A percentile compares a stretch with the other conserved stretches of the same genome.
Evolutionary conservation across 2,797 vertebrate species (phyloP).

Genomic region (Coilia nasus): DNA sequence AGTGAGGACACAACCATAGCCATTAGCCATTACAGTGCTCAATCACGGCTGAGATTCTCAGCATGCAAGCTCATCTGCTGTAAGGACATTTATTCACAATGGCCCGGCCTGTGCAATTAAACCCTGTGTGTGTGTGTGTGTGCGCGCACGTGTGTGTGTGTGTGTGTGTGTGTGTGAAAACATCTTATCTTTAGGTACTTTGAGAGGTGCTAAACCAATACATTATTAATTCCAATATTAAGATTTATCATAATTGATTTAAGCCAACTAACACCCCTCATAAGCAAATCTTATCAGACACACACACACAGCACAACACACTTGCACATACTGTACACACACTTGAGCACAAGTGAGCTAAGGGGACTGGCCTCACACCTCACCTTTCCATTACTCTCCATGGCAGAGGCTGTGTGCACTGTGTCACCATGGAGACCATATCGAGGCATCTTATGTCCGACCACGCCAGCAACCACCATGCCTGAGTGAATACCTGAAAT

Average conservation of each 20-base stretch:
- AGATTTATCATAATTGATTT: too few species aligned
- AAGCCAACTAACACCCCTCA: too few species aligned
- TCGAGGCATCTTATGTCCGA: conserved; percentile 79
- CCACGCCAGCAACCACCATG: conserved; percentile 78
- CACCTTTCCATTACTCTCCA: conserved; percentile 80
- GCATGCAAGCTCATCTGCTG: too few species aligned
- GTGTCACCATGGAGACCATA: conserved; percentile 79
- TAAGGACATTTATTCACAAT: too few species aligned
- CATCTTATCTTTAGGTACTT: too few species aligned
- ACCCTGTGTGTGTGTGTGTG: background rate
- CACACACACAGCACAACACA: background rate
- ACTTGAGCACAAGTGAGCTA: background rate
- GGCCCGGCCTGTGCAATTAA: too few species aligned
- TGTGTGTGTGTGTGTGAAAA: background rate
- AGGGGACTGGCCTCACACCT: background rate
- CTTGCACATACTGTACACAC: background rate
- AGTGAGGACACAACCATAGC: conserved; percentile 19
- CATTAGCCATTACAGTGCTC: background rate
- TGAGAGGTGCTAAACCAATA: too few species aligned
- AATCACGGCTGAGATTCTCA: background rate
- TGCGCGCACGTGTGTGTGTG: background rate
- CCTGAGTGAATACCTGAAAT: conserved; percentile 78
- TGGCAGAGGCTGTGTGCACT: conserved; percentile 77
- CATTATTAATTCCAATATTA: too few species aligned
- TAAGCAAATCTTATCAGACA: too few species aligned